Base-by-base conservation (phyloP, 2,888 invertebrate species). In the Crioceris asparagi region DNA sequence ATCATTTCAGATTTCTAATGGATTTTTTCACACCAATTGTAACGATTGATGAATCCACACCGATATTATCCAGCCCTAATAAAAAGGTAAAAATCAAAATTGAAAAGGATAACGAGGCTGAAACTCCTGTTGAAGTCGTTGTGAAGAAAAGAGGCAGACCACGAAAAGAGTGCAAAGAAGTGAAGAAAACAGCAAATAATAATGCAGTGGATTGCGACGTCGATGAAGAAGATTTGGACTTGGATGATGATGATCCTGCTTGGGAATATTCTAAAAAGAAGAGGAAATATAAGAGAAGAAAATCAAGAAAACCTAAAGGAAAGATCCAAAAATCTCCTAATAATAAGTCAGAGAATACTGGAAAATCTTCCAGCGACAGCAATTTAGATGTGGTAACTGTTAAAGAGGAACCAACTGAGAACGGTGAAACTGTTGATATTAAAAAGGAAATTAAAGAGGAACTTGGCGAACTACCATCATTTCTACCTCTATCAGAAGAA, bases 21-120 rank as follows among this genome's bases (percentile, higher is more conserved):
- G 55, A 57, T 30, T 52, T 51, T 39, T 52, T 60, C 44, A 55
- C 53, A 18, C 60, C 61, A 31, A 59, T 60, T 32, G 54, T 61
- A 35, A 57, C 56, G 35, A 51, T 61, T 41, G 51, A 56, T 11
- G 61, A 61, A 46, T 39, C 41, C 2, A 35, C 43, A 30, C 14
- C 40, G 11, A 29, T 39, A 12, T 41, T 43, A 37, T 36, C 40
- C 3, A 42, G 42, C 14, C 45, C 43, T 38, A 33, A 44, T 14
- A 44, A 47, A 35, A 50, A 45, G 32, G 42, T 41, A 10, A 48
- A 49, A 39, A 43, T 42, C 14, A 47, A 47, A 37, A 41, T 45
- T 27, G 47, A 46, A 21, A 41, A 41, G 7, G 40, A 40, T 26
- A 38, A 44, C 15, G 41, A 46, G 25, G 45, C 45, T 11, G 36